These are phyloP conservation scores for Gulo gulo DNA, from an alignment of 2,113 vertebrate species.

Conservation along the genomic window DNA sequence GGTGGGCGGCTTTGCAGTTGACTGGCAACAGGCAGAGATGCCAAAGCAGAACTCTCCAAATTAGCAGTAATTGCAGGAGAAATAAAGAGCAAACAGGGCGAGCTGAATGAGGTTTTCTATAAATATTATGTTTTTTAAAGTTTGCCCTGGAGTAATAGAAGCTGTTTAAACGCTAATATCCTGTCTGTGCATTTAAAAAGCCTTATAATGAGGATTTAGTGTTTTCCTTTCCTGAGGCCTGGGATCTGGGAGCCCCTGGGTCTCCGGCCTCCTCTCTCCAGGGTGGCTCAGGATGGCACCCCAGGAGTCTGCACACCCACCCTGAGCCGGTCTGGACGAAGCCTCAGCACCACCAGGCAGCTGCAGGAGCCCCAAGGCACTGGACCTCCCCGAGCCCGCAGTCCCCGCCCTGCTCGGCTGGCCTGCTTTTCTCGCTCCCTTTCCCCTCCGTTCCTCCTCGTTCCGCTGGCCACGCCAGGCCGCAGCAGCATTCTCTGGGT, in stretches of 20 bases:
- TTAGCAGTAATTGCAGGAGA: slow-evolving; percentile 69
- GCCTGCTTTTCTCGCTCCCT: background rate
- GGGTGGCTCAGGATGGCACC: background rate
- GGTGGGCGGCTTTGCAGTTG: background rate
- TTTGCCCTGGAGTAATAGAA: slow-evolving; percentile 76
- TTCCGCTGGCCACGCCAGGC: fast-evolving
- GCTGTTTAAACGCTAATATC: slow-evolving; percentile 71
- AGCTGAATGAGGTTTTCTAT: slow-evolving; percentile 71
- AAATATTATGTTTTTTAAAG: slow-evolving; percentile 79
- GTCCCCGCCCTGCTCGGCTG: background rate
- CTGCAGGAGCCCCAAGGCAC: fast-evolving
- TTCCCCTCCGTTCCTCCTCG: background rate
- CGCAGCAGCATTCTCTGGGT: background rate
- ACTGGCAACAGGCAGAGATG: slow-evolving; percentile 43
- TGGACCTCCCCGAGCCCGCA: fast-evolving
- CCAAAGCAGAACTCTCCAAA: slow-evolving; percentile 63
- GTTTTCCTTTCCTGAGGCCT: background rate
- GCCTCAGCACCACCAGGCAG: background rate
- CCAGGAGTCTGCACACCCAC: background rate
- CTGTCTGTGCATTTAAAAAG: slow-evolving; percentile 75
- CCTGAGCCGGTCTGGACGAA: background rate
- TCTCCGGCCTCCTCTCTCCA: background rate
- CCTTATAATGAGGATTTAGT: slow-evolving; percentile 62
- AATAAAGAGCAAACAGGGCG: slow-evolving; percentile 60
- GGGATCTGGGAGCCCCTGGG: background rate